Percentiles rank a stretch among this genome's conserved stretches.
phyloP scores from a whole-genome alignment of 2,888 invertebrate genomes.

The Machimus atricapillus region DNA sequence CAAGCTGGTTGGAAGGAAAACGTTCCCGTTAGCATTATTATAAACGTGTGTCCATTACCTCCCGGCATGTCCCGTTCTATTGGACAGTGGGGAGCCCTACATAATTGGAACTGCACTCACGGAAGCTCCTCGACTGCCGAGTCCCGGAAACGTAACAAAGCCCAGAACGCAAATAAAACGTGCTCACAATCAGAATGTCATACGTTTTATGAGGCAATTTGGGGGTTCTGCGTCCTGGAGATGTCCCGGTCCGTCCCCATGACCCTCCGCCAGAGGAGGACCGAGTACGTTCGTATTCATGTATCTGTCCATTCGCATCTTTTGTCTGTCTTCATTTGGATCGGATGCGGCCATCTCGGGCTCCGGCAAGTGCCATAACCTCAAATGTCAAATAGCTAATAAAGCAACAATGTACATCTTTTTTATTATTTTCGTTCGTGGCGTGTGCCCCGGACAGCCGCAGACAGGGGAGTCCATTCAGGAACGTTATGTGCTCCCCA shows the following conservation, averaged over 20 bases:
- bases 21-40: slow-evolving; percentile 8
- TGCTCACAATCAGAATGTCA: slow-evolving; percentile 39
- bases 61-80: neutral
- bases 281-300: neutral
- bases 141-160: slow-evolving; percentile 11
- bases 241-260: neutral
- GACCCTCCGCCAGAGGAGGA: neutral
- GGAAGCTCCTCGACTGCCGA: neutral
- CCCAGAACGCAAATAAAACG: slow-evolving; percentile 36
- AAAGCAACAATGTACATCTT: slow-evolving; percentile 17
- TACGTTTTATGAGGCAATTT: slow-evolving; percentile 37
- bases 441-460: neutral
- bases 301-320: slow-evolving; percentile 5
- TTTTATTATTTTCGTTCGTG: neutral
- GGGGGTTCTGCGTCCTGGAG: neutral
- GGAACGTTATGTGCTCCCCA: neutral
- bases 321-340: neutral
- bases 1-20: neutral
- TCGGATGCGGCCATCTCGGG: neutral
- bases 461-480: slow-evolving; percentile 4
- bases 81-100: neutral
- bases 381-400: slow-evolving; percentile 23
- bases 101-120: slow-evolving; percentile 26
- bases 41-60: slow-evolving; percentile 14
- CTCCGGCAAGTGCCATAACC: neutral